phyloP scores from a whole-genome alignment of 2,888 invertebrate species.

The Muscina levida region DNA sequence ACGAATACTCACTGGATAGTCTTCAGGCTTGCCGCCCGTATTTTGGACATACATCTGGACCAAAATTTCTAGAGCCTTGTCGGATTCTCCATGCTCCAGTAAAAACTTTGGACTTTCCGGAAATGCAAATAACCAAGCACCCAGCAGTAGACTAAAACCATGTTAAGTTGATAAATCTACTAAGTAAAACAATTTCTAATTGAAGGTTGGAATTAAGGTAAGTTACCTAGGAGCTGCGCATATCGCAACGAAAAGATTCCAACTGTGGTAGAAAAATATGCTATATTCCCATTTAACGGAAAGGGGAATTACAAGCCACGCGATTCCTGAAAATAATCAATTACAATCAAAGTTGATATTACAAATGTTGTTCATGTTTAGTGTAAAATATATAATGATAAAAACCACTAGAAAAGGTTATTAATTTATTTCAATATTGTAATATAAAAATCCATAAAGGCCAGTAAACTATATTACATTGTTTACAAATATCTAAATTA shows the following conservation, averaged over 20 bases:
- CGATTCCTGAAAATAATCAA: constrained; percentile 83
- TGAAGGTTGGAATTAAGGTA: too few species aligned
- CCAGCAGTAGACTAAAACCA: constrained; percentile 72
- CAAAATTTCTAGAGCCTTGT: constrained; percentile 86
- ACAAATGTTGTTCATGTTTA: too few species aligned
- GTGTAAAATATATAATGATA: too few species aligned
- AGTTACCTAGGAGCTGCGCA: constrained; percentile 87
- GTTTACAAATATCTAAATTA: too few species aligned
- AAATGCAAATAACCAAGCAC: constrained; percentile 86
- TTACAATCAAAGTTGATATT: not conserved
- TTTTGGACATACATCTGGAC: constrained; percentile 86
- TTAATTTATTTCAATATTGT: too few species aligned
- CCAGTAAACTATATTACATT: too few species aligned
- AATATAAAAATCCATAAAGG: too few species aligned
- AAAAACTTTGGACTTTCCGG: constrained; percentile 92
- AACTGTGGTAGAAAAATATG: constrained; percentile 86
- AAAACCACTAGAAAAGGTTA: too few species aligned
- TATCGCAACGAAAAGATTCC: constrained; percentile 90
- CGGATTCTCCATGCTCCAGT: constrained; percentile 89
- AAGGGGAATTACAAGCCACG: constrained; percentile 89
- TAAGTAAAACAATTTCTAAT: not conserved
- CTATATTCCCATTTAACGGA: constrained; percentile 83
- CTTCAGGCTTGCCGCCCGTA: constrained; percentile 85
- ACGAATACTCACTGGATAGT: constrained; percentile 84
- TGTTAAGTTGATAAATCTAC: constrained; percentile 4